Conservation (phyloP, 1,140 invertebrate species). For the Notospermus geniculatus region DNA sequence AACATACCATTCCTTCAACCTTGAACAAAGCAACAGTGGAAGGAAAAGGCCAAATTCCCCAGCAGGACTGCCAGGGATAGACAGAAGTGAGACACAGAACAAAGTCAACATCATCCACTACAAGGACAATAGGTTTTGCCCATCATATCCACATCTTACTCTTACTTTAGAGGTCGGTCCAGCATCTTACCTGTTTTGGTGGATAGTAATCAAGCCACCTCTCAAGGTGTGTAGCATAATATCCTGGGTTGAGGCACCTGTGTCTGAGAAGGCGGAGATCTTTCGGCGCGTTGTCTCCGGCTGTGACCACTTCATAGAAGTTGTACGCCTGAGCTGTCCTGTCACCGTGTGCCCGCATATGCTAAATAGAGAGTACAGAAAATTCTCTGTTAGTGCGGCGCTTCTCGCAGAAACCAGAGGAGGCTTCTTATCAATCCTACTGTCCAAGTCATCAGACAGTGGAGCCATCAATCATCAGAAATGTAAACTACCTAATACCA, state of each 20-base stretch:
- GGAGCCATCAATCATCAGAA: no score
- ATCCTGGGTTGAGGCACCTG: slow-evolving; percentile 90
- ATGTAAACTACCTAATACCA: no score
- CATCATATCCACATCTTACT: not conserved
- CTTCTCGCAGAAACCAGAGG: no score
- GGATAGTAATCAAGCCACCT: slow-evolving; percentile 91
- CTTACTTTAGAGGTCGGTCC: not conserved
- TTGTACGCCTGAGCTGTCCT: slow-evolving; percentile 86
- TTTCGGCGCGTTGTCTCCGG: slow-evolving; percentile 82
- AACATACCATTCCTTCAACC: no score
- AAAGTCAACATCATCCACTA: no score
- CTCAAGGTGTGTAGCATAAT: slow-evolving; percentile 93
- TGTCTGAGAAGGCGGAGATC: slow-evolving; percentile 78
- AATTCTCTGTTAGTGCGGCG: slow-evolving; percentile 5
- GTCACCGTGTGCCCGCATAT: slow-evolving; percentile 89
- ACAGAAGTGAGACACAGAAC: no score
- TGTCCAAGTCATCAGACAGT: no score
- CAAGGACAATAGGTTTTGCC: not conserved
- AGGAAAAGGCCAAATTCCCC: no score
- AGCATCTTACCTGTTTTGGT: slow-evolving; percentile 63
- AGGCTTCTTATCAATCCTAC: no score
- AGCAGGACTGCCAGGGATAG: not conserved
- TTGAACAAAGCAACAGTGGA: no score
- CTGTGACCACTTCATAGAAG: slow-evolving; percentile 91
- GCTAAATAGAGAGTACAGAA: slow-evolving; percentile 62